These are phyloP conservation scores for Podarcis muralis DNA, from an alignment of 2,113 vertebrate species.

Conservation along the genomic window DNA sequence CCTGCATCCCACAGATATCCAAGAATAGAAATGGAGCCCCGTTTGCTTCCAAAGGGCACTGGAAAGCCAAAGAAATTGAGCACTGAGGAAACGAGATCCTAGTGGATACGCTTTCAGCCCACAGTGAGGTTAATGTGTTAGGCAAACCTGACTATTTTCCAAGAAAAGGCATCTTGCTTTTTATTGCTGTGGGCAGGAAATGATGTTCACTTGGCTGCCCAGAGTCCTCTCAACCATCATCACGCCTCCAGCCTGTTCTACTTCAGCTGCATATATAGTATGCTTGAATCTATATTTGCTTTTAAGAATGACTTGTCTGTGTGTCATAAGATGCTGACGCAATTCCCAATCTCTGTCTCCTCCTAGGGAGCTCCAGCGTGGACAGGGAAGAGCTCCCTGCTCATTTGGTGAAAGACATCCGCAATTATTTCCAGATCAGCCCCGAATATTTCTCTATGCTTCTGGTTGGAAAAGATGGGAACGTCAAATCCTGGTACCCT, in stretches of 20 bases:
- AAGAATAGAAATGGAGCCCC: neutral
- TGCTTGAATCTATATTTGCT: neutral
- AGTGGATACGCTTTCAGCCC: neutral
- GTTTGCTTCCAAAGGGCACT: neutral
- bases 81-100: neutral
- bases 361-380: slow-evolving; percentile 89
- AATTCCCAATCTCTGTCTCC: slow-evolving; percentile 42
- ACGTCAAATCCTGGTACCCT: slow-evolving; percentile 99
- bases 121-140: neutral
- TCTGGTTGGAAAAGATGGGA: slow-evolving; percentile 96
- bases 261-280: too few relatives aligned
- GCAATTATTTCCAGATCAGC: slow-evolving; percentile 98
- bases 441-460: slow-evolving; percentile 99
- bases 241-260: too few relatives aligned
- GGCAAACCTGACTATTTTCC: neutral
- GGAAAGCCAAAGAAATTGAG: neutral
- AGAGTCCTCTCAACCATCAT: too few relatives aligned
- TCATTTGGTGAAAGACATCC: slow-evolving; percentile 92
- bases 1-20: neutral
- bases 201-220: too few relatives aligned
- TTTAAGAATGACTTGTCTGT: neutral
- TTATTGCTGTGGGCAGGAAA: too few relatives aligned
- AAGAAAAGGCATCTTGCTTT: too few relatives aligned
- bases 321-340: neutral
- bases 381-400: slow-evolving; percentile 91